Percentiles rank a stretch among this genome's conserved stretches.
Conservation (phyloP, 2,797 vertebrate genomes). For the Melanotaenia nigrans region DNA sequence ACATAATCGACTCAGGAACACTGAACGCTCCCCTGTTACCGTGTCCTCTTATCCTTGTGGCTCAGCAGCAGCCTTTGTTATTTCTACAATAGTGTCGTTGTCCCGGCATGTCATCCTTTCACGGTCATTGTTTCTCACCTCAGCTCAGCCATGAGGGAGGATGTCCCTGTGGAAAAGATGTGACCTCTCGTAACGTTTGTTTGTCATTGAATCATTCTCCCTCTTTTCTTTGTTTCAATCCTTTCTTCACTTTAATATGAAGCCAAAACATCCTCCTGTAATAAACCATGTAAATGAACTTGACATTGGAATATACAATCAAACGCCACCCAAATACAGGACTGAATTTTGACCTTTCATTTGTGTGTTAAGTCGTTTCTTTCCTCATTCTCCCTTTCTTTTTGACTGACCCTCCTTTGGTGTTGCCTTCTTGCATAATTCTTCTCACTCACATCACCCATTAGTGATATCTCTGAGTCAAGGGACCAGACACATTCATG, state of each 20-base stretch:
- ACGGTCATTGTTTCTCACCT: constrained; percentile 80
- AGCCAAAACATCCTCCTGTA: background rate
- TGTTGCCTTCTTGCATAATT: constrained; percentile 31
- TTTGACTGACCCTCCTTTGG: constrained; percentile 34
- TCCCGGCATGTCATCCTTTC: constrained; percentile 78
- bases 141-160: constrained; percentile 58
- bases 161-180: constrained; percentile 57
- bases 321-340: background rate
- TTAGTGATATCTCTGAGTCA: constrained; percentile 69
- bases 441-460: constrained; percentile 59
- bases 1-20: constrained; percentile 78
- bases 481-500: constrained; percentile 55
- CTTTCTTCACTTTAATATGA: background rate
- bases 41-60: constrained; percentile 78
- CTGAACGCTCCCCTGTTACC: constrained; percentile 69
- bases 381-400: constrained; percentile 6
- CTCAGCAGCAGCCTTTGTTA: constrained; percentile 76
- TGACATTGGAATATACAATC: background rate
- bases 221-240: constrained; percentile 10
- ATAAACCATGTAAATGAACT: background rate
- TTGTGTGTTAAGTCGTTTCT: background rate
- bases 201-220: constrained; percentile 44
- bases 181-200: constrained; percentile 47
- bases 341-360: constrained; percentile 5
- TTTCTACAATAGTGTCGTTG: constrained; percentile 71